Evolutionary conservation across 2,888 invertebrate species (phyloP).

Genomic region (Sclerodermus sp.): DNA sequence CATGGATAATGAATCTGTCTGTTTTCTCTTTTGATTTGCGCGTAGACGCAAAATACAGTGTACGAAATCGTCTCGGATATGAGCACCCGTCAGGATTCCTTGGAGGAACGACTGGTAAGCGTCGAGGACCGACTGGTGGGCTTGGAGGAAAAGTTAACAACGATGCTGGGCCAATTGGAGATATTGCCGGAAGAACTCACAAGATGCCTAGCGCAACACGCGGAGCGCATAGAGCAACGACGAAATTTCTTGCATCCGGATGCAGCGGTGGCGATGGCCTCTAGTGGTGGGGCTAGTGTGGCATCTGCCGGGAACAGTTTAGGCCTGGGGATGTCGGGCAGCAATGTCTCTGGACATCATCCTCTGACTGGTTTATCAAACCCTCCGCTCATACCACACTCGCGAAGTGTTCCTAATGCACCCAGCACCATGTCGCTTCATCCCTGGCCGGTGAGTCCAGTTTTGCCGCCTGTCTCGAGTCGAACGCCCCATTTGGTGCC

Average conservation of each 20-base stretch:
- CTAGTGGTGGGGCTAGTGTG: slow-evolving; percentile 57
- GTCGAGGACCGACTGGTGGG: slow-evolving; percentile 91
- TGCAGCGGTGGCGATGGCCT: slow-evolving; percentile 67
- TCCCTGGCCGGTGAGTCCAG: slow-evolving; percentile 80
- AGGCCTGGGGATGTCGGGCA: slow-evolving; percentile 24
- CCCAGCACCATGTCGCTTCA: slow-evolving; percentile 64
- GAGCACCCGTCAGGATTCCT: slow-evolving; percentile 88
- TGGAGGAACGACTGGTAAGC: slow-evolving; percentile 90
- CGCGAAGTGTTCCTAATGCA: slow-evolving; percentile 64
- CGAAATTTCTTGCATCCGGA: slow-evolving; percentile 87
- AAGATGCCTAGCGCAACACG: slow-evolving; percentile 73
- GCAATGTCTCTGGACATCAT: slow-evolving; percentile 45
- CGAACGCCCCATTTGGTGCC: slow-evolving; percentile 75
- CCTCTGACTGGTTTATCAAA: slow-evolving; percentile 45
- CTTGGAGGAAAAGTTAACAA: slow-evolving; percentile 88
- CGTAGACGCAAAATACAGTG: slow-evolving; percentile 97
- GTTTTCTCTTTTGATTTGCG: not conserved
- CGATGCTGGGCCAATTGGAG: slow-evolving; percentile 86
- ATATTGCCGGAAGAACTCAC: slow-evolving; percentile 81
- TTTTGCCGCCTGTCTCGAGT: slow-evolving; percentile 71
- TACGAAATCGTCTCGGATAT: slow-evolving; percentile 98
- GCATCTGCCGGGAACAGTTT: slow-evolving; percentile 29
- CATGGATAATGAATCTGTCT: too few species aligned
- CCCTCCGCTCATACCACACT: slow-evolving; percentile 55
- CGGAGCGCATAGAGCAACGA: slow-evolving; percentile 77